Evolutionary conservation across 1,140 invertebrate genomes (phyloP), one percentile per base, ranked within the genome.

Genomic region (Trichoplusia ni): DNA sequence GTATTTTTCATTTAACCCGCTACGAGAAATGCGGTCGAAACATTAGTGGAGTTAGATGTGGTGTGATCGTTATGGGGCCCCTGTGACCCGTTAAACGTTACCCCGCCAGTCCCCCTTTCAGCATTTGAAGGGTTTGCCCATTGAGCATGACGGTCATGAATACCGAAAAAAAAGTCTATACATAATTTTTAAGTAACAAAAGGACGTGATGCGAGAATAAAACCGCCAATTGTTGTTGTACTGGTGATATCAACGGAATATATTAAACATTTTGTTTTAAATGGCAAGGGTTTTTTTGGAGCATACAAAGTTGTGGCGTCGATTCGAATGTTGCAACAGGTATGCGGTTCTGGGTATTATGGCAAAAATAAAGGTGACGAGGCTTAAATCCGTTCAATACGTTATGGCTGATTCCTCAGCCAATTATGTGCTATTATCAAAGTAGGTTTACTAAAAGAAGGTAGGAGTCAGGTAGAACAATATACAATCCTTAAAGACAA

Each of bases 1-100:
- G 56, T 47, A 60, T 60, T 60, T 60, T 60, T 60, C 56, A 60
- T 60, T 47, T 60, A 60, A 60, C 27, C 18, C 42, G 16, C 40
- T 14, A 21, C 40, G 16, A 29, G 29, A 23, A 60, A 35, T 35
- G 29, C 21, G 56, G 40, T 46, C 31, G 19, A 37, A 60, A 47
- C 56, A 60, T 60, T 60, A 60, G 42, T 60, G 7, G 42, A 60
- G 40, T 60, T 60, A 33, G 56, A 47, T 31, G 40, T 14, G 27
- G 54, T 18, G 27, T 27, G 56, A 59, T 37, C 56, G 42, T 60
- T 60, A 60, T 47, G 29, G 42, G 42, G 18, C 42, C 29, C 29
- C 29, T n/a, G 56, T 14, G 27, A 60, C 56, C 56, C 56, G 18
- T 60, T 60, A 60, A 60, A 47, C 42, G 29, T 5, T 47, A 18